These are phyloP conservation scores for Myotis vivesi DNA, from an alignment of 2,797 vertebrate genomes.

Conservation along the genomic window DNA sequence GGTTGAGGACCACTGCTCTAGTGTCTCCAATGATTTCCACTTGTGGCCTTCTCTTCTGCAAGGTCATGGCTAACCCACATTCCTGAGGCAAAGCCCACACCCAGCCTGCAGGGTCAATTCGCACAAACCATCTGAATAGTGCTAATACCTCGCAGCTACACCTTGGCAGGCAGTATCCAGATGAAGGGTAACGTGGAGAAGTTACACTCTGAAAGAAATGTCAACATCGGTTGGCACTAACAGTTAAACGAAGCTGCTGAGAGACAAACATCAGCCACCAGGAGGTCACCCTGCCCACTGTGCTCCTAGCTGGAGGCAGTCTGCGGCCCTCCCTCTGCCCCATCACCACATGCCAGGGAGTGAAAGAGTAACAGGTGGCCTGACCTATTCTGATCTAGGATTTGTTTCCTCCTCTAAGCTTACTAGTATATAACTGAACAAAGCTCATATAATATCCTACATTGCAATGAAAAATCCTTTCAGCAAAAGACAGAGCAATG, in stretches of 20 bases:
- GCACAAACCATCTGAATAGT: neutral
- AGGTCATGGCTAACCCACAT: neutral
- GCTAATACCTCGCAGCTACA: neutral
- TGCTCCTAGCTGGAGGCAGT: neutral
- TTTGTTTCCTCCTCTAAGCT: constrained; percentile 39
- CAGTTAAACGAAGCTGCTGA: neutral
- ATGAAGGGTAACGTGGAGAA: neutral
- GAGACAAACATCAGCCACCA: neutral
- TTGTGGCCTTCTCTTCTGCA: neutral
- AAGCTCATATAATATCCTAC: constrained; percentile 38
- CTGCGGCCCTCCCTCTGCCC: neutral
- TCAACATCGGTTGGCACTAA: neutral
- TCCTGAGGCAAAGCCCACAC: neutral
- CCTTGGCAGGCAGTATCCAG: neutral
- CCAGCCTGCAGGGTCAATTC: neutral
- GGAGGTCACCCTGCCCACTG: neutral
- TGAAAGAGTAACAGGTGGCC: neutral
- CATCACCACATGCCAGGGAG: neutral
- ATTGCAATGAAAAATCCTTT: constrained; percentile 44
- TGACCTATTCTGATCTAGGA: neutral
- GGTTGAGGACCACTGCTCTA: neutral
- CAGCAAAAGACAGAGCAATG: neutral
- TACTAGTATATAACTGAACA: neutral
- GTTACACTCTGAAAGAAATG: neutral
- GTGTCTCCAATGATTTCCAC: neutral